Conservation (phyloP, 2,888 invertebrate genomes). For the Epinotia brunnichana region DNA sequence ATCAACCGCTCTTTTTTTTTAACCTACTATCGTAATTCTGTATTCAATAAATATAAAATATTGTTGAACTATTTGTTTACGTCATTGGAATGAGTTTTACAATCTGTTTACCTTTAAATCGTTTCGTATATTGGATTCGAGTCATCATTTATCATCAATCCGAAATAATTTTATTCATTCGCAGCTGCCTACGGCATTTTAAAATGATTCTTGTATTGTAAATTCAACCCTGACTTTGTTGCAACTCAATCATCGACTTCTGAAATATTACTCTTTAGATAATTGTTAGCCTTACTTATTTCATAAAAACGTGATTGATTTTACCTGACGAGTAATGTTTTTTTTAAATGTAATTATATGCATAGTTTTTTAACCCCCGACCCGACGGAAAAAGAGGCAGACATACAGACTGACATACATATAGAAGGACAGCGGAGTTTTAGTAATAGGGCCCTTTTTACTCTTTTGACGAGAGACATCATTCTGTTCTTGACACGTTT, state of each 20-base stretch:
- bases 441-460: too few relatives aligned
- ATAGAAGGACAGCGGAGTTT: too few relatives aligned
- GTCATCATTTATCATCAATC: constrained; percentile 22
- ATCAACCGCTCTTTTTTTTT: not conserved
- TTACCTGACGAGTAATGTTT: too few relatives aligned
- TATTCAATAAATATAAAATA: constrained; percentile 30
- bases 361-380: too few relatives aligned
- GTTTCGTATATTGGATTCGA: constrained; percentile 22
- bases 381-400: too few relatives aligned
- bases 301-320: too few relatives aligned
- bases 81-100: constrained; percentile 25
- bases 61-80: constrained; percentile 29
- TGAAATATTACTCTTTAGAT: not conserved
- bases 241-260: not conserved
- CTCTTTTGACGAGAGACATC: too few relatives aligned
- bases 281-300: not conserved
- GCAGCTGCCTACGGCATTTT: constrained; percentile 7
- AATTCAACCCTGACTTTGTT: not conserved
- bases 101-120: constrained; percentile 32
- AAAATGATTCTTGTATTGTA: not conserved
- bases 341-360: too few relatives aligned
- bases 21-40: constrained; percentile 2
- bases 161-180: constrained; percentile 20
- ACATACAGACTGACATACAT: too few relatives aligned
- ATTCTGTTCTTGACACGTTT: too few relatives aligned